Evolutionary conservation across 2,797 vertebrate genomes (phyloP), one percentile per base, ranked within the genome.

Genomic region (Liasis olivaceus): DNA sequence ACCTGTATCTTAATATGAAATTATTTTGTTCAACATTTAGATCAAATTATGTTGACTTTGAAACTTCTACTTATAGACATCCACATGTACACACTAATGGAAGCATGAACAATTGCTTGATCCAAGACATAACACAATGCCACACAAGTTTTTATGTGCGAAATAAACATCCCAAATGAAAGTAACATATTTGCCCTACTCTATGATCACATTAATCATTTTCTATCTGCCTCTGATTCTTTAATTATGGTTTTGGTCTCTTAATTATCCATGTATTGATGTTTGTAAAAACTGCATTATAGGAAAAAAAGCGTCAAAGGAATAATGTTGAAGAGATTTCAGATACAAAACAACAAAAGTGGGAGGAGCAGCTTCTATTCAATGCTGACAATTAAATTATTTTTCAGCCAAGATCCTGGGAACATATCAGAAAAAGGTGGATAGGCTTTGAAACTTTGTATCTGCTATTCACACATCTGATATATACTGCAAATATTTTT

Each of bases 371-470:
- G 86, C 92, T 77, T 47, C 60, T 24, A 51, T 17, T 31, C 91
- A 47, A 28, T 42, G 85, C 42, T 12, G 47, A 8, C 36, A 87
- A 95, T 93, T 87, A 92, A 91, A n/a, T 89, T 92, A 91, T 94
- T 93, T 96, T 59, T 93, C 95, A 93, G 51, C 11, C 6, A 84
- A 12, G 59, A 92, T 72, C 87, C 88, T 60, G 22, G 89, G 88
- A 92, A 36, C 63, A 15, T 15, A 94, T 0, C 60, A 91, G 56
- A 86, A 47, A 92, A 63, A 89, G 31, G 92, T 42, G 14, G 24
- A 88, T 89, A 28, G 36, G 24, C 26, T 93, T 93, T 93, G 92
- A 86, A 81, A 26, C 84, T 85, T 91, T 91, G 47, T 2, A 92
- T 36, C 26, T 94, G 24, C 42, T n/a, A 69, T 54, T 93, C 89